Evolutionary conservation across 2,888 invertebrate genomes (phyloP), one percentile per base, ranked within the genome.

Genomic region (Scaptomyza polygonia): DNA sequence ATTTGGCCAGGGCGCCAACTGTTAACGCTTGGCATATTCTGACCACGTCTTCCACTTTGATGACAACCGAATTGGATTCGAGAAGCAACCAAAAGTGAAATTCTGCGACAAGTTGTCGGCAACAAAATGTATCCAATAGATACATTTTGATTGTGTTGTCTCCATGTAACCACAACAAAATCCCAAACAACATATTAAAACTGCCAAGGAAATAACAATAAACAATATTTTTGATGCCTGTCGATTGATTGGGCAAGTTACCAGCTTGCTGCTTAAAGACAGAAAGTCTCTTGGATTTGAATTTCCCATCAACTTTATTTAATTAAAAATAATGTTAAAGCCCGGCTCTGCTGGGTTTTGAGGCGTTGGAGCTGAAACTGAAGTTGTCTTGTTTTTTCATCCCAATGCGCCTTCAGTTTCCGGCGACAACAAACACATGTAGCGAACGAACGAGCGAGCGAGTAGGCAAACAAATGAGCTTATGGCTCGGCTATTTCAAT

Each of bases 351-450:
- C 45, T 45, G 18, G 11, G 34, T 34, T 25, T 3, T 34, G 59
- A 61, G 57, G 72, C 45, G 51, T 58, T 59, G 30, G 36, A 64
- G 62, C 53, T 54, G 53, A 55, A 58, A 58, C 51, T 43, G 49
- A 47, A 39, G 42, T 61, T 64, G 64, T 34, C 32, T 45, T 30
- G 48, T n/a, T 14, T 14, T 39, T 39, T 16, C 14, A 39, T 39
- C 68, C 56, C 73, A 64, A 78, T 62, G 82, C 59, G 76, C 73
- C 78, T 86, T 79, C 79, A 73, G 85, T 72, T 84, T 86, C 84
- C 84, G 84, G 53, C 32, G 32, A n/a, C 32, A 32, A 11, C 30
- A 12, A 30, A 45, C 34, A n/a, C 5, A 34, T 6, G n/a, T 14
- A 36, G 8, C 21, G 11, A 44, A 2, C 54, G 21, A 58, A 48